Base-by-base conservation (phyloP, 2,113 vertebrate genomes). In the Onychorhynchus coronatus region DNA sequence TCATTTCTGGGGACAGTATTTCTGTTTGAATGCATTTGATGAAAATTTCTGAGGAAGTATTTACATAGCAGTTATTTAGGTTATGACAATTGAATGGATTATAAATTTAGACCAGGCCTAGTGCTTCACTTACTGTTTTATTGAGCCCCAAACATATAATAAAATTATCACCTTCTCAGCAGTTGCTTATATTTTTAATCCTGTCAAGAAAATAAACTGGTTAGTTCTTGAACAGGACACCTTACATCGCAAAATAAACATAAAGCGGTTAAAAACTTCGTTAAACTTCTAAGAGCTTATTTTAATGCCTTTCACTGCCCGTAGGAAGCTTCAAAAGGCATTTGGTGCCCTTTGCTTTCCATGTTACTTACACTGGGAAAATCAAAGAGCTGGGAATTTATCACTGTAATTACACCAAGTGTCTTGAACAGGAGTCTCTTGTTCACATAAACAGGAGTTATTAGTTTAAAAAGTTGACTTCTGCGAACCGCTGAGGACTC, bases 321-420 rank as follows among this genome's bases (percentile, higher is more conserved):
- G 0, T 6, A 33, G 42, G 71, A 82, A 81, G 85, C 90, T 62
- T 88, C 80, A 63, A 93, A 95, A 83, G 75, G 44, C 25, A 44
- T 81, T 86, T 90, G 67, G 31, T 94, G 47, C 55, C 42, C 75
- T 90, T 94, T 91, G 63, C 53, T 90, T 95, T 91, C 73, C 44
- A 56, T 50, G 50, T 62, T 91, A 62, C 77, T 79, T 59, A 61
- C 23, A 20, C 41, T 89, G 47, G 61, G 68, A 58, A 78, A 91
- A 89, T 92, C 62, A 79, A 65, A 75, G 63, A 88, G 46, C 53
- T 82, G 37, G 77, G 83, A 93, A 91, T 84, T 91, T 81, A 87
- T 84, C 79, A 62, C 76, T 1, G 0, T 59, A 71, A 81, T 86
- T 97, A 56, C 16, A 81, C 16, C 53, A 84, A 91, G 39, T 72